phyloP scores from a whole-genome alignment of 2,888 invertebrate genomes.

The Trachelus tabidus region DNA sequence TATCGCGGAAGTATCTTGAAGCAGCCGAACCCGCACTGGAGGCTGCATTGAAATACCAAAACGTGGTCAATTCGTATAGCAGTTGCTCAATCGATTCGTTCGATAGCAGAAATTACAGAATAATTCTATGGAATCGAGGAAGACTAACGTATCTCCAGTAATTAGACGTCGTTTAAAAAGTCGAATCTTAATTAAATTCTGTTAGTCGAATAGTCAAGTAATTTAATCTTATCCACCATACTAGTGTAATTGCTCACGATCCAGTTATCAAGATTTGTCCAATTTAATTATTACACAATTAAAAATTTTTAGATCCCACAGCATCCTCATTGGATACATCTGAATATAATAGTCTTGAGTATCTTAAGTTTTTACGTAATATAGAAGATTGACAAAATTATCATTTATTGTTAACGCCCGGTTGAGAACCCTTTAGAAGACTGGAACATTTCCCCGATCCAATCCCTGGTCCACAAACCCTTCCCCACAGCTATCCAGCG shows the following conservation, averaged over 20 bases:
- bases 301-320: not conserved
- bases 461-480: not conserved
- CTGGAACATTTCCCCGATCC: conserved; percentile 31
- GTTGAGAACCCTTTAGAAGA: conserved; percentile 45
- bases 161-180: not conserved
- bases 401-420: conserved; percentile 10
- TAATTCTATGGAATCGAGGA: not conserved
- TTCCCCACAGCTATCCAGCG: conserved; percentile 21
- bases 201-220: not conserved
- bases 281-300: not conserved
- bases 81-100: not conserved
- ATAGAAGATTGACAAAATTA: not conserved
- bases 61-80: not conserved
- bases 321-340: not conserved
- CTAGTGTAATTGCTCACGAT: not conserved
- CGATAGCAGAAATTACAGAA: not conserved
- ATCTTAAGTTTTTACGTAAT: not conserved
- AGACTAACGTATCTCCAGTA: not conserved
- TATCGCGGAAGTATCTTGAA: not conserved
- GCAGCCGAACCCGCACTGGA: not conserved
- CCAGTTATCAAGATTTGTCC: not conserved
- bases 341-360: not conserved
- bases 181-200: not conserved
- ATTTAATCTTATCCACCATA: not conserved
- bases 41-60: not conserved